Evolutionary conservation across 2,888 invertebrate species (phyloP).

Genomic region (Stratiomys singularior): DNA sequence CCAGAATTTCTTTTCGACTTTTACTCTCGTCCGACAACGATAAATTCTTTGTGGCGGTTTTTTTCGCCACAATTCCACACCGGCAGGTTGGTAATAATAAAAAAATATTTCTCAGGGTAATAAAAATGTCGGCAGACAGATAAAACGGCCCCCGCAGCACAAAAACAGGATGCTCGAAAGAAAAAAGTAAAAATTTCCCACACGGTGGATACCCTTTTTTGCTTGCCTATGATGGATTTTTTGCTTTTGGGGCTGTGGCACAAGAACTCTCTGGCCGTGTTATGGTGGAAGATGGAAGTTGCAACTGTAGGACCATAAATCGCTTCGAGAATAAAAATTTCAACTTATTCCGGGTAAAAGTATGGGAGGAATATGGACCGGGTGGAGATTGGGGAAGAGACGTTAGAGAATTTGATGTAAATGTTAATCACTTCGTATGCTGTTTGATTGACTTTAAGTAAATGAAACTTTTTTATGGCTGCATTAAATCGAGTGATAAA

Average conservation of each 20-base stretch:
- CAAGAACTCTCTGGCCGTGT: neutral
- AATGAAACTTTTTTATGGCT: neutral
- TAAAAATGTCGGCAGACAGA: slow-evolving; percentile 49
- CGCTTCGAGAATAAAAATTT: slow-evolving; percentile 32
- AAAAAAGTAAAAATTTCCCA: slow-evolving; percentile 47
- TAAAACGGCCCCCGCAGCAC: slow-evolving; percentile 48
- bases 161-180: slow-evolving; percentile 34
- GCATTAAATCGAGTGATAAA: slow-evolving; percentile 3
- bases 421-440: slow-evolving; percentile 2
- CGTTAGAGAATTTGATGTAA: slow-evolving; percentile 22
- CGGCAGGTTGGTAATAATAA: slow-evolving; percentile 41
- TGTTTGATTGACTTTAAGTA: slow-evolving; percentile 17
- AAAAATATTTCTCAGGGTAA: slow-evolving; percentile 47
- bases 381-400: neutral
- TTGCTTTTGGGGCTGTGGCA: slow-evolving; percentile 25
- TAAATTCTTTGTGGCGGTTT: slow-evolving; percentile 32
- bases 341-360: neutral
- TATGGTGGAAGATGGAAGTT: slow-evolving; percentile 22
- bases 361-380: slow-evolving; percentile 8
- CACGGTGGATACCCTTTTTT: slow-evolving; percentile 39
- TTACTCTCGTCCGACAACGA: slow-evolving; percentile 42
- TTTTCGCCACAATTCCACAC: neutral
- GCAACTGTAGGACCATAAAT: slow-evolving; percentile 33
- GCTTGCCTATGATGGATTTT: slow-evolving; percentile 13
- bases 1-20: slow-evolving; percentile 46